phyloP scores from a whole-genome alignment of 1,140 invertebrate genomes.

The Drosophila guanche region DNA sequence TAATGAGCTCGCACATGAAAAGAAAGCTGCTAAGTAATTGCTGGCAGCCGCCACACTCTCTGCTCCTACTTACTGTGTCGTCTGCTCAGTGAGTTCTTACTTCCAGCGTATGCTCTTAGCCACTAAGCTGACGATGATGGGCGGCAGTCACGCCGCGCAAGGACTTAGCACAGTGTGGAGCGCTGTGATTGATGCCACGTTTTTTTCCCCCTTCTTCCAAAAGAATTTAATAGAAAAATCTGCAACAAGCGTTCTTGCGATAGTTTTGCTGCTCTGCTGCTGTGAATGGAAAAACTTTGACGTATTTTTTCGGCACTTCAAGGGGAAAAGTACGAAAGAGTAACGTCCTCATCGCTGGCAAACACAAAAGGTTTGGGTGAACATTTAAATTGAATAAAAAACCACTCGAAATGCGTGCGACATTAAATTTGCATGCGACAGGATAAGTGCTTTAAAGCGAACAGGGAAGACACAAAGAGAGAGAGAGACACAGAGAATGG shows the following conservation, averaged over 20 bases:
- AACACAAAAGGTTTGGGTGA: constrained; percentile 2
- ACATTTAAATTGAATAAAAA: constrained; percentile 2
- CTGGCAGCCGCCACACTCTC: constrained; percentile 12
- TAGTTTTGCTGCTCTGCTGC: not conserved
- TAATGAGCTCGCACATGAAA: constrained; percentile 29
- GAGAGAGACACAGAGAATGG: constrained; percentile 7
- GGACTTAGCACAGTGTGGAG: constrained; percentile 2
- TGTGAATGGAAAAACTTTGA: constrained; percentile 60
- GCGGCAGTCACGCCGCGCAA: constrained; percentile 1
- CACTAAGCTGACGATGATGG: constrained; percentile 55
- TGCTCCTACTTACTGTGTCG: constrained; percentile 26
- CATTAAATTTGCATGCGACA: constrained; percentile 52
- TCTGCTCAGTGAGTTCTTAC: constrained; percentile 55
- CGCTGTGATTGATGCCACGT: constrained; percentile 23
- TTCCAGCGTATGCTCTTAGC: constrained; percentile 54
- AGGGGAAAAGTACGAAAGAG: not conserved
- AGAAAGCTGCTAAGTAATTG: constrained; percentile 51
- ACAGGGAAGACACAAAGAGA: constrained; percentile 11
- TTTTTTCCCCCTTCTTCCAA: constrained; percentile 14
- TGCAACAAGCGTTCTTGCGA: not conserved
- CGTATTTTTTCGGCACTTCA: constrained; percentile 25
- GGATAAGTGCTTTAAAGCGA: constrained; percentile 39
- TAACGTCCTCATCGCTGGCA: not conserved
- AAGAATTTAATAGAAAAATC: constrained; percentile 30
- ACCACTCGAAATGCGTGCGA: constrained; percentile 30